Percentiles rank a stretch among this genome's conserved stretches.
Conservation (phyloP, 2,113 vertebrate genomes). For the Platichthys flesus region DNA sequence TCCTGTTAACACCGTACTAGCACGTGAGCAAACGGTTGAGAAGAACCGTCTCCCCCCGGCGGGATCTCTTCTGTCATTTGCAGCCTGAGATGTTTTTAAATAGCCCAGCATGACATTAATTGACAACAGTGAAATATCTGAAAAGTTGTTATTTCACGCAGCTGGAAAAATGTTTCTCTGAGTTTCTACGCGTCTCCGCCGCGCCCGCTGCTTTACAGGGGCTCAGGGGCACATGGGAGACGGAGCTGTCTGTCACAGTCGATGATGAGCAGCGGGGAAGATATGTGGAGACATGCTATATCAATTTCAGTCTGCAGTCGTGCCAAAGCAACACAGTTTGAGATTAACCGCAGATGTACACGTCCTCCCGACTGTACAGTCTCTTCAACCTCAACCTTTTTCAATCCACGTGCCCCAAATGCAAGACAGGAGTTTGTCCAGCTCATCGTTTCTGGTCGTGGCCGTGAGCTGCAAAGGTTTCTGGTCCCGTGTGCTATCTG, state of each 20-base stretch:
- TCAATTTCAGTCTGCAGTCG: background rate
- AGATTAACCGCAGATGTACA: constrained; percentile 8
- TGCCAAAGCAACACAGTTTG: background rate
- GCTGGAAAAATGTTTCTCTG: background rate
- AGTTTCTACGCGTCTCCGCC: background rate
- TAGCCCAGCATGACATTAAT: background rate
- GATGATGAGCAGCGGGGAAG: background rate
- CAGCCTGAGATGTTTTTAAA: background rate
- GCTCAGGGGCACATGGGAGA: background rate
- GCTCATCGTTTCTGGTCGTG: background rate
- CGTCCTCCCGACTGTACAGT: background rate
- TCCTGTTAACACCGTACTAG: background rate
- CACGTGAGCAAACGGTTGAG: background rate
- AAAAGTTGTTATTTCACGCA: background rate
- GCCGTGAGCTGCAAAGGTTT: background rate
- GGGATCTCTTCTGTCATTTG: background rate
- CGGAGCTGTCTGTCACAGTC: background rate
- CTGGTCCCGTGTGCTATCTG: background rate
- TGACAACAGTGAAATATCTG: background rate
- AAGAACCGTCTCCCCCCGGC: background rate
- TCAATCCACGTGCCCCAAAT: background rate
- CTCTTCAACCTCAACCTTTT: background rate
- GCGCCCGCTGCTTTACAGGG: background rate
- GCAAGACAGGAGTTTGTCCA: background rate
- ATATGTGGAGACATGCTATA: constrained; percentile 9